Conservation (phyloP, 2,113 vertebrate genomes). For the Empidonax traillii region DNA sequence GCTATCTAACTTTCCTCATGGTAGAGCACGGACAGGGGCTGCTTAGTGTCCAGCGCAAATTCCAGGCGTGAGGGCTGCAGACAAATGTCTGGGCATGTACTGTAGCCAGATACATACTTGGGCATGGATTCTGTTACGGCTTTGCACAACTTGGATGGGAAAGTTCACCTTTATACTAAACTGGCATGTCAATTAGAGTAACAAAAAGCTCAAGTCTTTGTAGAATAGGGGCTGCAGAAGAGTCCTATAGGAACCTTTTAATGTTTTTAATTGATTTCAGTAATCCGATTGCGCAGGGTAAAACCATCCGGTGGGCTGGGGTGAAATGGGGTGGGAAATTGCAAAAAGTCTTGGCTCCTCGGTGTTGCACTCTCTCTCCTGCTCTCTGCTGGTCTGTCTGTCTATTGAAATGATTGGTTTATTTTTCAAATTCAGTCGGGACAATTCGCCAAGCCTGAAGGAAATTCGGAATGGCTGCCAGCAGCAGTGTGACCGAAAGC, state of each 20-base stretch:
- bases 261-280: constrained; percentile 26
- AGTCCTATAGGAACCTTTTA: not conserved
- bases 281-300: not conserved
- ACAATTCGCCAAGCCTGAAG: constrained; percentile 98
- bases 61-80: constrained; percentile 9
- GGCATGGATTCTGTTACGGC: constrained; percentile 40
- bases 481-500: constrained; percentile 94
- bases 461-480: constrained; percentile 98
- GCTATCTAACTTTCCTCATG: constrained; percentile 23
- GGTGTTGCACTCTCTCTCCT: not conserved
- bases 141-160: constrained; percentile 4
- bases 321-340: not conserved
- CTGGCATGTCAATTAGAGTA: not conserved
- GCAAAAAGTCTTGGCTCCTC: not conserved
- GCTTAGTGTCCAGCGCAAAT: constrained; percentile 28
- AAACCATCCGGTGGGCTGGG: not conserved
- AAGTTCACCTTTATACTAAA: constrained; percentile 21
- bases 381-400: not conserved
- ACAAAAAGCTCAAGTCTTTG: not conserved
- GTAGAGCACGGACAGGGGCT: constrained; percentile 4
- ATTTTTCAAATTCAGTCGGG: constrained; percentile 77
- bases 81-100: constrained; percentile 51
- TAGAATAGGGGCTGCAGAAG: not conserved
- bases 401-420: not conserved
- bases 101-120: constrained; percentile 22